phyloP scores from a whole-genome alignment of 2,797 vertebrate species.

The Oreortyx pictus region DNA sequence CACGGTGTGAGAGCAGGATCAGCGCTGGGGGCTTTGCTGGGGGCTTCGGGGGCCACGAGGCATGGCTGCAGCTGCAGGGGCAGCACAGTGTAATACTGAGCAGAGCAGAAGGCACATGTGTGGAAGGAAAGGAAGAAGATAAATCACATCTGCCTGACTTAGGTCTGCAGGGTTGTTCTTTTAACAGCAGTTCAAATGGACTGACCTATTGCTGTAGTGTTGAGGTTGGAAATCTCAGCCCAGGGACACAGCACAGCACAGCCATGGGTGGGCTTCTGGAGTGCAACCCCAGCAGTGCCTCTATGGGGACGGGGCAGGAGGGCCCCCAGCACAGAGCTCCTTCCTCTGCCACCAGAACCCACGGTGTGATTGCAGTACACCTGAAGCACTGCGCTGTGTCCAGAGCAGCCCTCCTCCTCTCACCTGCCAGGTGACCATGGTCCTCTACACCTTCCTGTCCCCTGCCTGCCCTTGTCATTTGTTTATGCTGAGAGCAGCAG shows the following conservation, averaged over 20 bases:
- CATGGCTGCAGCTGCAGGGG: not conserved
- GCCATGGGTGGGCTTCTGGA: not conserved
- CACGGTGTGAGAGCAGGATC: not conserved
- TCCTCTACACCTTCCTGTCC: not conserved
- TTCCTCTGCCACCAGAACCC: not conserved
- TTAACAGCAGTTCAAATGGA: not conserved
- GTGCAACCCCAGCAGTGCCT: not conserved
- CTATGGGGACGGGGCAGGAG: not conserved
- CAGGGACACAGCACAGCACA: not conserved
- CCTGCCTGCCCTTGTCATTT: fast-evolving
- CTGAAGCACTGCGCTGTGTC: not conserved
- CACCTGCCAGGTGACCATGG: not conserved
- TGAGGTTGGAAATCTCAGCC: not conserved
- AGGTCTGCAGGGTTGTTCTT: not conserved
- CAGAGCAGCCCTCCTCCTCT: not conserved
- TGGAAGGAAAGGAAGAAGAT: not conserved
- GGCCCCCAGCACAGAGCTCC: not conserved
- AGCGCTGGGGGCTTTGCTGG: not conserved
- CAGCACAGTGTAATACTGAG: not conserved
- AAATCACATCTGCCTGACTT: not conserved
- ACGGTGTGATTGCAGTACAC: not conserved
- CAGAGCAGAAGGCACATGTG: not conserved
- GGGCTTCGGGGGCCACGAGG: not conserved
- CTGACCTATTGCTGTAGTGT: not conserved
- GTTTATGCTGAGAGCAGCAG: not conserved